Conservation (phyloP, 2,888 invertebrate genomes). For the Choreutis nemorana region DNA sequence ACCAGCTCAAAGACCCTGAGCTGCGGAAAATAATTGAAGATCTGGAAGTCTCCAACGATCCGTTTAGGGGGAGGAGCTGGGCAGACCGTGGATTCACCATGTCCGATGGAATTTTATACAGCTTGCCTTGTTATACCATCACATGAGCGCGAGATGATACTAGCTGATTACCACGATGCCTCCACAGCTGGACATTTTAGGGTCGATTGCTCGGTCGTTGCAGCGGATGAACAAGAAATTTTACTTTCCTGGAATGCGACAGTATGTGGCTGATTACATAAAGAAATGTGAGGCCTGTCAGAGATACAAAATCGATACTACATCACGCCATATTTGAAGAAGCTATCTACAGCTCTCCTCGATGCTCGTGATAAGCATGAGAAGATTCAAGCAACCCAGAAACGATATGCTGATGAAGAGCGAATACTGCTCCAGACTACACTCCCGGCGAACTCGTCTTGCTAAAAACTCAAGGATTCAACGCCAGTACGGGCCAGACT, state of each 20-base stretch:
- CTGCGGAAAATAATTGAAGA: constrained; percentile 1
- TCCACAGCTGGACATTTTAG: constrained; percentile 16
- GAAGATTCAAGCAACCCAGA: not conserved
- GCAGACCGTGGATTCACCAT: too few relatives aligned
- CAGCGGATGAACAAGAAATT: constrained; percentile 11
- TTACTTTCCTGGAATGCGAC: constrained; percentile 14
- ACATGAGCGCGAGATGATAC: constrained; percentile 6
- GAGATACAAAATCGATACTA: constrained; percentile 10
- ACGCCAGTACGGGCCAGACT: not conserved
- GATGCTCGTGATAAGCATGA: not conserved
- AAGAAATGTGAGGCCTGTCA: constrained; percentile 10
- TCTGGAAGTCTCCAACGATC: not conserved
- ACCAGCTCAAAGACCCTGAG: constrained; percentile 3
- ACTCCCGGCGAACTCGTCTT: not conserved
- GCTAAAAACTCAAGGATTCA: not conserved
- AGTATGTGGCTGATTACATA: constrained; percentile 9
- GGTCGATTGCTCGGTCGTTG: constrained; percentile 9
- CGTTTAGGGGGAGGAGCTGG: constrained; percentile 6
- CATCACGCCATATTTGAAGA: constrained; percentile 1
- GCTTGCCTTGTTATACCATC: constrained; percentile 11
- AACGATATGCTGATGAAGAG: not conserved
- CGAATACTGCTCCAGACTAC: not conserved
- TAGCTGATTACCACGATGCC: constrained; percentile 11
- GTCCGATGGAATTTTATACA: too few relatives aligned
- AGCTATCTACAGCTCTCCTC: not conserved